A percentile compares a stretch with the other conserved stretches of the same genome.
phyloP scores from a whole-genome alignment of 2,113 vertebrate genomes.

The Vireo altiloquus region DNA sequence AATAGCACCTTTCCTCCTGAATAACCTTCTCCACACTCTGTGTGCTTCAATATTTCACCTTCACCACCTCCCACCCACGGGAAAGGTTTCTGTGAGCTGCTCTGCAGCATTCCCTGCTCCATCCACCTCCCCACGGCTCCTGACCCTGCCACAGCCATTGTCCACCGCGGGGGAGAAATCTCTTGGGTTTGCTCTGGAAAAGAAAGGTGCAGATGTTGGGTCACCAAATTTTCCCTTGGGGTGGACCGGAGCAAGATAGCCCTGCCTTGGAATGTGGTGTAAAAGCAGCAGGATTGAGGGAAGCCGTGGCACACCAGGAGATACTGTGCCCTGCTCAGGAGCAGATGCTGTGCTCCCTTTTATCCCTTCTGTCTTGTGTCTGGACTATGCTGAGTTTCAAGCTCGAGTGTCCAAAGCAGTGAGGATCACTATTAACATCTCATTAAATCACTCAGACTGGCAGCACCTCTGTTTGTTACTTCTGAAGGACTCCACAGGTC shows the following conservation, averaged over 20 bases:
- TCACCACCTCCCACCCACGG: not conserved
- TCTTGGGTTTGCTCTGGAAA: not conserved
- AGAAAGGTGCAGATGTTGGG: not conserved
- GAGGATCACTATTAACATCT: not conserved
- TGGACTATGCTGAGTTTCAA: not conserved
- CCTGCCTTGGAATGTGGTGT: not conserved
- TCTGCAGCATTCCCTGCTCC: not conserved
- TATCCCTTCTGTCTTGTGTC: no score
- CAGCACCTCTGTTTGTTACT: not conserved
- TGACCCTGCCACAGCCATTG: accelerated
- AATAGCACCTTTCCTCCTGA: not conserved
- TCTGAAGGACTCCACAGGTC: not conserved
- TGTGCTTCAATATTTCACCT: not conserved
- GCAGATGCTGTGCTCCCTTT: not conserved
- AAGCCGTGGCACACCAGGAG: not conserved
- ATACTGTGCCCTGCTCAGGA: not conserved
- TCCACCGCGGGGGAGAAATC: not conserved
- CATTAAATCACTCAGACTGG: accelerated
- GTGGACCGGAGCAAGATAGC: accelerated
- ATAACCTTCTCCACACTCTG: not conserved
- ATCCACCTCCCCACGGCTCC: not conserved
- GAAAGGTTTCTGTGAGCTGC: not conserved
- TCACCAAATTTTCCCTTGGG: not conserved
- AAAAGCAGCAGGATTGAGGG: not conserved
- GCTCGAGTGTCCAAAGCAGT: accelerated